phyloP scores from a whole-genome alignment of 1,140 invertebrate genomes.

The Drosophila carrolli region DNA sequence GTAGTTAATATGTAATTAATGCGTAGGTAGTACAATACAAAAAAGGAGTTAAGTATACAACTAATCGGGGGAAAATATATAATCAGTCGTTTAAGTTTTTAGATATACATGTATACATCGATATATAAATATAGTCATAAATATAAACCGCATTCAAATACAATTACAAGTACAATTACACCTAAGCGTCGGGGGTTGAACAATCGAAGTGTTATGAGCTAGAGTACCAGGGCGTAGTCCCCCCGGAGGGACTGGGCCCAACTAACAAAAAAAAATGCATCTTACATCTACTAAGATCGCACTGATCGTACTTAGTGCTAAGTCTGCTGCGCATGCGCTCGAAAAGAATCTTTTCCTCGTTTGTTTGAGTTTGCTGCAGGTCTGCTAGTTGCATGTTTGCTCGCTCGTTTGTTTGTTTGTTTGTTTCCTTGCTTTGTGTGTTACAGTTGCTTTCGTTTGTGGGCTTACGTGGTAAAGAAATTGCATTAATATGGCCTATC shows the following conservation, averaged over 20 bases:
- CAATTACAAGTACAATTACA: slow-evolving; percentile 34
- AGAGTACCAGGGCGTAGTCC: slow-evolving; percentile 44
- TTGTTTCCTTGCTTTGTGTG: slow-evolving; percentile 33
- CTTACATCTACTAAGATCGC: slow-evolving; percentile 32
- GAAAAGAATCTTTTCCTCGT: slow-evolving; percentile 4
- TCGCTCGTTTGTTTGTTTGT: slow-evolving; percentile 11
- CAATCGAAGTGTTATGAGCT: slow-evolving; percentile 56
- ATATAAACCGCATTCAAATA: slow-evolving; percentile 35
- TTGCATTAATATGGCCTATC: slow-evolving; percentile 81
- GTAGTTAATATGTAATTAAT: slow-evolving; percentile 33
- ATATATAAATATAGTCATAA: slow-evolving; percentile 63
- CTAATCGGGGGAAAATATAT: slow-evolving; percentile 70
- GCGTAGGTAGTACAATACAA: slow-evolving; percentile 47
- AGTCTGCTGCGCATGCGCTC: slow-evolving; percentile 31
- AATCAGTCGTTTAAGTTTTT: slow-evolving; percentile 78
- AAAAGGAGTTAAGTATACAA: slow-evolving; percentile 44
- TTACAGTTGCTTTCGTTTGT: slow-evolving; percentile 44
- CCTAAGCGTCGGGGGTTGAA: slow-evolving; percentile 31
- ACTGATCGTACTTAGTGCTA: slow-evolving; percentile 23
- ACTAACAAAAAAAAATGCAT: slow-evolving; percentile 27
- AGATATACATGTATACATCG: slow-evolving; percentile 71
- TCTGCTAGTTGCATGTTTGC: background rate
- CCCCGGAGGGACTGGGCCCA: slow-evolving; percentile 9
- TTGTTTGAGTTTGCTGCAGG: slow-evolving; percentile 15
- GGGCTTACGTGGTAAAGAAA: slow-evolving; percentile 62